Conservation (phyloP, 92 coral and sea anemone species). For the Actinernus sp. region DNA sequence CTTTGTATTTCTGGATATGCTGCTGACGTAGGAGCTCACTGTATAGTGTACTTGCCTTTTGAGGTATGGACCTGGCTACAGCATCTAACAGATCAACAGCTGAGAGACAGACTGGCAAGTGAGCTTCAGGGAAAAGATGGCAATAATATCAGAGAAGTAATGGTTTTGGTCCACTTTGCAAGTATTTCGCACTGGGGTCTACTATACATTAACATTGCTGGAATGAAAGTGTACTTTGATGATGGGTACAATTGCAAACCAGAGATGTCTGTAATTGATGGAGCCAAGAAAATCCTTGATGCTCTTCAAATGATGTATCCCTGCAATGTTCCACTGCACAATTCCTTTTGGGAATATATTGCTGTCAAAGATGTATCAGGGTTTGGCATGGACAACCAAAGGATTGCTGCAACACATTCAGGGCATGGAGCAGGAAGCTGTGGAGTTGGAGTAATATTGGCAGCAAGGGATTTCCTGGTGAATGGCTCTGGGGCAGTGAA, state of each 20-base stretch:
- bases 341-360: neutral
- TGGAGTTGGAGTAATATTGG: neutral
- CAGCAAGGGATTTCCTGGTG: neutral
- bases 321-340: neutral
- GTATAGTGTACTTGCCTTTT: neutral
- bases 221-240: neutral
- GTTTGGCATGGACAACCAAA: constrained; percentile 7
- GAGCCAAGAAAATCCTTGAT: neutral
- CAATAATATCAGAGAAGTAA: neutral
- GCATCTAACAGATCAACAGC: neutral
- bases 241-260: constrained; percentile 1
- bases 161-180: neutral
- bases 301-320: neutral
- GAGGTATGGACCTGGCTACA: neutral
- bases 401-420: neutral
- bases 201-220: neutral
- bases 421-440: neutral
- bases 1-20: neutral
- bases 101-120: neutral
- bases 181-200: neutral
- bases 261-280: neutral
- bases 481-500: neutral
- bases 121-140: neutral
- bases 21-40: neutral
- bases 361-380: neutral